Conservation (phyloP, 2,797 vertebrate species). For the Oryzias sinensis region DNA sequence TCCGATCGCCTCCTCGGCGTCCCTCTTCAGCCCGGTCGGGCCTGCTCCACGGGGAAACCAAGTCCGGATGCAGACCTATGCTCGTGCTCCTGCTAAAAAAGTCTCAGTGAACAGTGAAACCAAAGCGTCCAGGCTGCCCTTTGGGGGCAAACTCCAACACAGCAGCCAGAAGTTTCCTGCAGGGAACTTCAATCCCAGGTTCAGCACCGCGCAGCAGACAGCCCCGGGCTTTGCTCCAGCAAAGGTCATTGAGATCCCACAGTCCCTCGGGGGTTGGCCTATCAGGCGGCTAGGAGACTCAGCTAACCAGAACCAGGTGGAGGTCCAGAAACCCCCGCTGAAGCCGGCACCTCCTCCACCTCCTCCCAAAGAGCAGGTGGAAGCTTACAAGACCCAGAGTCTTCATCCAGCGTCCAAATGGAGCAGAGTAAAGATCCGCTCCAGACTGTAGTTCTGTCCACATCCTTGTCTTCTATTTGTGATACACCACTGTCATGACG, state of each 20-base stretch:
- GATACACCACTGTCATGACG: too few relatives aligned
- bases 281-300: constrained; percentile 37
- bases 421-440: neutral
- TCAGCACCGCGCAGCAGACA: neutral
- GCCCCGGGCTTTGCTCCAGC: neutral
- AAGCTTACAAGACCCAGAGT: neutral
- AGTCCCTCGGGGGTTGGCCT: constrained; percentile 8
- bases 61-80: constrained; percentile 1
- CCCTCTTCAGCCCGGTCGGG: neutral
- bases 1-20: neutral
- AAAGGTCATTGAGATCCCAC: constrained; percentile 22
- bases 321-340: neutral
- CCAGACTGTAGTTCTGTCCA: too few relatives aligned
- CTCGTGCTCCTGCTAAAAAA: constrained; percentile 4
- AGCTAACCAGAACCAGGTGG: neutral
- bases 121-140: neutral
- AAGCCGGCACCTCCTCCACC: too few relatives aligned
- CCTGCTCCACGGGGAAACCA: accelerated
- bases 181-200: neutral
- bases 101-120: neutral
- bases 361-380: neutral
- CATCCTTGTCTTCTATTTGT: too few relatives aligned
- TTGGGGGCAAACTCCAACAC: too few relatives aligned
- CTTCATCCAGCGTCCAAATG: neutral
- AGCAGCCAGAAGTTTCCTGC: neutral